These are phyloP conservation scores for Homarus americanus DNA, from an alignment of 1,140 invertebrate genomes.

Conservation along the genomic window DNA sequence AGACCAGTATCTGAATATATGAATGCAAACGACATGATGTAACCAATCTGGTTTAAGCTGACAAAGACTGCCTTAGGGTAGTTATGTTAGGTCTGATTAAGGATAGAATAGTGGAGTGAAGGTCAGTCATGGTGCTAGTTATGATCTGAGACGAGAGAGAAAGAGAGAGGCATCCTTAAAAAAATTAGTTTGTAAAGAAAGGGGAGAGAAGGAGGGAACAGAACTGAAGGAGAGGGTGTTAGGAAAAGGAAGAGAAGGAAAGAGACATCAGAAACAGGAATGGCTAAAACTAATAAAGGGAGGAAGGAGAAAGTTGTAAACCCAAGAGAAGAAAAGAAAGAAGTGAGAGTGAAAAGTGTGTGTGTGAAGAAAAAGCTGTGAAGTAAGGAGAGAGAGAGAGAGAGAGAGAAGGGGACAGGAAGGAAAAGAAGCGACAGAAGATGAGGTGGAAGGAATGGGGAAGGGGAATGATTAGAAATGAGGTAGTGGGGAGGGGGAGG, in stretches of 20 bases:
- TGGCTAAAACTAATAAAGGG: background rate
- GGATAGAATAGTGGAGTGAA: too few species aligned
- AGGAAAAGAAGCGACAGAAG: background rate
- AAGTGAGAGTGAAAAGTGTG: background rate
- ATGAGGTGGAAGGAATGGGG: background rate
- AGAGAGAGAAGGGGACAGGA: background rate
- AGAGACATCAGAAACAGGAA: background rate
- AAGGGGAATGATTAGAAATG: background rate
- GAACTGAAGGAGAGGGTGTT: background rate
- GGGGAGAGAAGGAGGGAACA: too few species aligned
- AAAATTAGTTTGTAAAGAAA: background rate
- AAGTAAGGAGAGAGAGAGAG: background rate
- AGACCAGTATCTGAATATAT: too few species aligned
- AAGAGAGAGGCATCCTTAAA: background rate
- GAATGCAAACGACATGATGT: too few species aligned
- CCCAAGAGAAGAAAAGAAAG: background rate
- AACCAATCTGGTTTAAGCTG: too few species aligned
- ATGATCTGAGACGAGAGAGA: background rate
- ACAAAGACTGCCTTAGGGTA: too few species aligned
- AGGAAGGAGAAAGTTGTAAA: background rate
- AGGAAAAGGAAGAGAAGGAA: background rate
- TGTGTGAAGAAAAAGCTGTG: background rate
- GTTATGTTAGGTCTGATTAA: too few species aligned
- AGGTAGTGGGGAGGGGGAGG: background rate
- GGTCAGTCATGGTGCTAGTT: background rate